Evolutionary conservation across 2,113 vertebrate genomes (phyloP), one percentile per base, ranked within the genome.

Genomic region (Cyanistes caeruleus): DNA sequence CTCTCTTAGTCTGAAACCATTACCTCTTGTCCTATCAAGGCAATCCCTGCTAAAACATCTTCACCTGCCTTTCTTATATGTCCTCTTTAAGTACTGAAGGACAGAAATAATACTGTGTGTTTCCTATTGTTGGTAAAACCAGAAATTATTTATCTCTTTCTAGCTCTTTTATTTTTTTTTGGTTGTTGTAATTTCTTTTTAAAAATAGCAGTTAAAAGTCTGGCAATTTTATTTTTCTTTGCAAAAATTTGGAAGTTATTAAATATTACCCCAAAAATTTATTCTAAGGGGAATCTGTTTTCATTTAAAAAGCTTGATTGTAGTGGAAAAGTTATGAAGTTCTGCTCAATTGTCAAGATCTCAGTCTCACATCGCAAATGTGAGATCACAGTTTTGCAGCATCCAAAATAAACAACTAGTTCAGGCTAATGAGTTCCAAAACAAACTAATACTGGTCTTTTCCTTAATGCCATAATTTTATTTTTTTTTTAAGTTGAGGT

Each of bases 291-390:
- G 4, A 85, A 64, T 78, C 55, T 92, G 67, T 31, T 79, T 93
- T 84, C 82, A 63, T 75, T 96, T 96, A 5, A 88, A 81, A 88
- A 77, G 12, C 12, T 25, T 30, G 49, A 5, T 88, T 94, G 69
- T 84, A 35, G 33, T 83, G 35, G 72, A 84, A 90, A 85, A 63
- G n/a, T 77, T 81, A 80, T 33, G 56, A 81, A 92, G 52, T 64
- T 72, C 79, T 90, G 17, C 28, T 90, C 28, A 53, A 48, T 63
- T 96, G 39, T 96, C 68, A 94, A 77, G 31, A 77, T 81, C 56
- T 92, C 64, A 84, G 81, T 87, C 56, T 84, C 90, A 92, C 85
- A 75, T 94, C 87, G 96, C 70, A 93, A 78, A 95, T 35, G 43
- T 95, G 82, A 91, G 79, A 90, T 95, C 90, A 92, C 78, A 78